Percentiles rank a stretch among this genome's conserved stretches.
phyloP scores from a whole-genome alignment of 2,113 vertebrate species.

The Dolichotis patagonum region DNA sequence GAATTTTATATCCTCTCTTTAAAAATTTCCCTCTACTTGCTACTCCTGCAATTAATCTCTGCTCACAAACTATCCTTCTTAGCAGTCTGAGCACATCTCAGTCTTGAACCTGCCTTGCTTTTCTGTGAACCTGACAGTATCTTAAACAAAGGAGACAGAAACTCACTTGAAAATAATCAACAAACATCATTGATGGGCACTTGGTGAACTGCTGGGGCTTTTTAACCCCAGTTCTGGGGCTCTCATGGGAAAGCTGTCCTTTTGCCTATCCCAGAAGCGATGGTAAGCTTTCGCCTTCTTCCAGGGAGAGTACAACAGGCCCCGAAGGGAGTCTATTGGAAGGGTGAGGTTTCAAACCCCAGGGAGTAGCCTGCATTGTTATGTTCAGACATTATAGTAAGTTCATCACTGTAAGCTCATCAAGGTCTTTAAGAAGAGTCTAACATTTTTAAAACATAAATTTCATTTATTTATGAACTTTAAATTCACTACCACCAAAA shows the following conservation, averaged over 20 bases:
- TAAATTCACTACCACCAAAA: not conserved
- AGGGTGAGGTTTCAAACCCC: not conserved
- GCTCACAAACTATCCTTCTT: not conserved
- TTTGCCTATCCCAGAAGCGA: not conserved
- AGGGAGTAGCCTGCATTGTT: not conserved
- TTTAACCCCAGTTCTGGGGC: not conserved
- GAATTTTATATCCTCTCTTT: not conserved
- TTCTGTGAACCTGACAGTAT: not conserved
- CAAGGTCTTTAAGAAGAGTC: not conserved
- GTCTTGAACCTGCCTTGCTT: not conserved
- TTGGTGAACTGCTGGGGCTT: not conserved
- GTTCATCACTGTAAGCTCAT: fast-evolving
- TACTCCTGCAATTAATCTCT: not conserved
- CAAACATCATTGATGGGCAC: fast-evolving
- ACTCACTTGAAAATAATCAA: not conserved
- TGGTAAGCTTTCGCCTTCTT: not conserved
- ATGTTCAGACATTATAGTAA: not conserved
- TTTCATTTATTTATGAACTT: not conserved
- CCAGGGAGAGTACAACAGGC: not conserved
- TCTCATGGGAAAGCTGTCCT: fast-evolving
- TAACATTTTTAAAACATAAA: not conserved
- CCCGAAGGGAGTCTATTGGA: fast-evolving
- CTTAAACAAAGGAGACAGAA: not conserved
- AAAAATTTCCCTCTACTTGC: not conserved
- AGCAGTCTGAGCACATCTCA: fast-evolving